Evolutionary conservation across 2,888 invertebrate genomes (phyloP).

Genomic region (Megastigmus dorsalis): DNA sequence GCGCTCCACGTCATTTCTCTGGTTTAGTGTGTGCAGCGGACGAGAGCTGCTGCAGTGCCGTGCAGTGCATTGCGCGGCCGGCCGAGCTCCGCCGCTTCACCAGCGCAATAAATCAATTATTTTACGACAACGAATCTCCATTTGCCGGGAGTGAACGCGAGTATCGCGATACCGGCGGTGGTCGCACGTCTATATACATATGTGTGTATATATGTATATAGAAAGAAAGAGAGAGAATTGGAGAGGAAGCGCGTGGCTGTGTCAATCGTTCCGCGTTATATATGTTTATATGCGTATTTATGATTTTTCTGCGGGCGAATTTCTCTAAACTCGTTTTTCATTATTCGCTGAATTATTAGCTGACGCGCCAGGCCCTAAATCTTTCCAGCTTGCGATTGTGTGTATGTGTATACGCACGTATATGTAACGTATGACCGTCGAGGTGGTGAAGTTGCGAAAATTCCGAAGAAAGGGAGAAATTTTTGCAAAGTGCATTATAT

Average conservation of each 20-base stretch:
- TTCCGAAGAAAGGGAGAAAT: slow-evolving; percentile 3
- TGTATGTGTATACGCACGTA: background rate
- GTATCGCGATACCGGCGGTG: too few relatives aligned
- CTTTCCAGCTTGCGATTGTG: background rate
- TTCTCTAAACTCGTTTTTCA: slow-evolving; percentile 25
- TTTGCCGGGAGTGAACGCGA: too few relatives aligned
- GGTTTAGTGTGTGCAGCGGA: slow-evolving; percentile 1
- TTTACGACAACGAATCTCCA: slow-evolving; percentile 54
- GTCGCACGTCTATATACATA: too few relatives aligned
- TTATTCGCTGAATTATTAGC: background rate
- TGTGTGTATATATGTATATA: too few relatives aligned
- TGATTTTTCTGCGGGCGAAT: background rate
- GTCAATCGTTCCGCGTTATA: slow-evolving; percentile 24
- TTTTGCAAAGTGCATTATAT: slow-evolving; percentile 28
- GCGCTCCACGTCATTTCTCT: slow-evolving; percentile 53
- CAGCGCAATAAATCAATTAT: slow-evolving; percentile 57
- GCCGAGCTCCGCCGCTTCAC: slow-evolving; percentile 23
- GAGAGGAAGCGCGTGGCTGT: background rate
- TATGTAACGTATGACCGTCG: too few relatives aligned
- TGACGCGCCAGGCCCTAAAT: background rate
- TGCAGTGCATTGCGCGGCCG: too few relatives aligned
- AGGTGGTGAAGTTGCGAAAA: too few relatives aligned
- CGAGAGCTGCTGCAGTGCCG: too few relatives aligned
- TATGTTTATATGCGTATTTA: slow-evolving; percentile 29
- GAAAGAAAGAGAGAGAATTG: too few relatives aligned